Conservation (phyloP, 2,113 vertebrate genomes). For the Mustela lutreola region DNA sequence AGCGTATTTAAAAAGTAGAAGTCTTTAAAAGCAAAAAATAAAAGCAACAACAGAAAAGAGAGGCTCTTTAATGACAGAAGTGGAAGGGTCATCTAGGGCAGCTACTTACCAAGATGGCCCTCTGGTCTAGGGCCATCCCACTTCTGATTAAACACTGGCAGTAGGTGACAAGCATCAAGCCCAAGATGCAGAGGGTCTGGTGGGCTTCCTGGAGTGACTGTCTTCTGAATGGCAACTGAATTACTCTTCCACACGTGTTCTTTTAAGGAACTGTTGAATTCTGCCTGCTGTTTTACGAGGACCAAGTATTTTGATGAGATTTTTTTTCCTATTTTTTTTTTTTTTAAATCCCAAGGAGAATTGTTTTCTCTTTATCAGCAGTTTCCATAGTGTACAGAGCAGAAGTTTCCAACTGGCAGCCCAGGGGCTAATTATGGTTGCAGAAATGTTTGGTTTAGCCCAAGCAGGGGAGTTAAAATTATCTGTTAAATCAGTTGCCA, state of each 20-base stretch:
- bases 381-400: background rate
- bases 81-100: background rate
- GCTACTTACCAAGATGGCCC: background rate
- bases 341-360: background rate
- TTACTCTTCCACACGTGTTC: background rate
- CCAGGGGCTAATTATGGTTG: background rate
- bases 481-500: slow-evolving; percentile 20
- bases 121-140: background rate
- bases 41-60: background rate
- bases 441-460: background rate
- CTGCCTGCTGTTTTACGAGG: background rate
- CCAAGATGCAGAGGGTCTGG: background rate
- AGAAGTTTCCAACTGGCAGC: slow-evolving; percentile 7
- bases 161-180: background rate
- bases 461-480: background rate
- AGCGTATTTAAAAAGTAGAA: background rate
- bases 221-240: background rate
- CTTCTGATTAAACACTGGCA: background rate
- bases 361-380: slow-evolving; percentile 27
- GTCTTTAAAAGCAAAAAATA: background rate
- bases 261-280: background rate
- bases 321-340: background rate
- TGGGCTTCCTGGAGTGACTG: background rate
- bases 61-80: background rate
- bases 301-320: background rate